Percentiles rank a stretch among this genome's conserved stretches.
Evolutionary conservation across 2,797 vertebrate genomes (phyloP).

Genomic region (Bradypodion ventrale): DNA sequence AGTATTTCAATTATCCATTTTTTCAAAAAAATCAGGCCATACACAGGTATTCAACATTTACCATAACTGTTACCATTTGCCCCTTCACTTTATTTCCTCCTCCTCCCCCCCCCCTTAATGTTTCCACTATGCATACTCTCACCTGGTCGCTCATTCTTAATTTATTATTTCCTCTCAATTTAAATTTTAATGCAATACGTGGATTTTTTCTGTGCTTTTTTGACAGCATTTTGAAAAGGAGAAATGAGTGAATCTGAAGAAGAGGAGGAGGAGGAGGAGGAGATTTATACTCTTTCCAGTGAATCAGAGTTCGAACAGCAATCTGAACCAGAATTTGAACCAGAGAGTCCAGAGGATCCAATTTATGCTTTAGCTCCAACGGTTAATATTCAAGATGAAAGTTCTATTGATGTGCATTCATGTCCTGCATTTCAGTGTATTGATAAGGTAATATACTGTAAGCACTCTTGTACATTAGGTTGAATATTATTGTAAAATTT

Average conservation of each 20-base stretch:
- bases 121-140: not conserved
- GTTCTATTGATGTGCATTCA: slow-evolving; percentile 62
- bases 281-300: slow-evolving; percentile 50
- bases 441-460: slow-evolving; percentile 81
- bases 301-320: slow-evolving; percentile 21
- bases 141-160: not conserved
- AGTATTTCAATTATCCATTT: not conserved
- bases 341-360: slow-evolving; percentile 46
- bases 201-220: slow-evolving; percentile 31
- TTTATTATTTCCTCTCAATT: not conserved
- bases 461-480: not conserved
- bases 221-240: slow-evolving; percentile 51
- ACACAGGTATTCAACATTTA: not conserved
- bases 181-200: slow-evolving; percentile 23
- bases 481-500: not conserved
- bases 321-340: slow-evolving; percentile 31
- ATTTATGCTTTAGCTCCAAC: slow-evolving; percentile 72
- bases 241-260: slow-evolving; percentile 74
- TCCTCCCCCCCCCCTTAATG: not conserved
- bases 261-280: no score
- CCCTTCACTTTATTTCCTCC: not conserved
- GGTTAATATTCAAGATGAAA: slow-evolving; percentile 69
- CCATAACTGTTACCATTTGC: not conserved
- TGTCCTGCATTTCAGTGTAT: slow-evolving; percentile 81
- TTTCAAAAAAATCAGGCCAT: not conserved